phyloP scores from a whole-genome alignment of 2,888 invertebrate genomes.

The Lithodes maja region DNA sequence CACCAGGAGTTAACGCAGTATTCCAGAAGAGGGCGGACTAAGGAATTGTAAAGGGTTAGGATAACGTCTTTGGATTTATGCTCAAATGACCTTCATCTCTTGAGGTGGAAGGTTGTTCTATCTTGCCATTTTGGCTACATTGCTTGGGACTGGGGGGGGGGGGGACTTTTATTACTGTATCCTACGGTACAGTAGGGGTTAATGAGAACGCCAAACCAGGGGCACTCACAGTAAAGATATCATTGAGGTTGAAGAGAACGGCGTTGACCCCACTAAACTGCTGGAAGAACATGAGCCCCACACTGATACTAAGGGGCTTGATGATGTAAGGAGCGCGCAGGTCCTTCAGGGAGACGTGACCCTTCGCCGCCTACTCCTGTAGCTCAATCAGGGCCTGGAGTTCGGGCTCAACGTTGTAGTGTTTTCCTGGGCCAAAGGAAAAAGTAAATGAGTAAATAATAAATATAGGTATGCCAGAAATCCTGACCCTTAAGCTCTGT shows the following conservation, averaged over 20 bases:
- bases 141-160: no score
- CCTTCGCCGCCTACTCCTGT: conserved; percentile 76
- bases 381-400: conserved; percentile 59
- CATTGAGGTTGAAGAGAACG: conserved; percentile 92
- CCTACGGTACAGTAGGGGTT: no score
- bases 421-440: conserved; percentile 74
- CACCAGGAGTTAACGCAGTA: no score
- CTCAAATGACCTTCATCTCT: no score
- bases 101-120: no score
- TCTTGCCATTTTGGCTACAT: no score
- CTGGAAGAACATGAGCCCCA: conserved; percentile 96
- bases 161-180: no score
- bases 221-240: conserved; percentile 83
- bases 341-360: conserved; percentile 77
- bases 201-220: no score
- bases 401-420: conserved; percentile 62
- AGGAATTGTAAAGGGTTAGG: no score
- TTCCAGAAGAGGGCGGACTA: no score
- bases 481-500: no score
- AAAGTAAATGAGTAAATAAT: neutral
- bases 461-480: neutral
- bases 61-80: no score
- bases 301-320: conserved; percentile 86
- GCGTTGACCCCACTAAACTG: conserved; percentile 96
- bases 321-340: conserved; percentile 82